phyloP scores from a whole-genome alignment of 2,113 vertebrate species.

The Chionomys nivalis region DNA sequence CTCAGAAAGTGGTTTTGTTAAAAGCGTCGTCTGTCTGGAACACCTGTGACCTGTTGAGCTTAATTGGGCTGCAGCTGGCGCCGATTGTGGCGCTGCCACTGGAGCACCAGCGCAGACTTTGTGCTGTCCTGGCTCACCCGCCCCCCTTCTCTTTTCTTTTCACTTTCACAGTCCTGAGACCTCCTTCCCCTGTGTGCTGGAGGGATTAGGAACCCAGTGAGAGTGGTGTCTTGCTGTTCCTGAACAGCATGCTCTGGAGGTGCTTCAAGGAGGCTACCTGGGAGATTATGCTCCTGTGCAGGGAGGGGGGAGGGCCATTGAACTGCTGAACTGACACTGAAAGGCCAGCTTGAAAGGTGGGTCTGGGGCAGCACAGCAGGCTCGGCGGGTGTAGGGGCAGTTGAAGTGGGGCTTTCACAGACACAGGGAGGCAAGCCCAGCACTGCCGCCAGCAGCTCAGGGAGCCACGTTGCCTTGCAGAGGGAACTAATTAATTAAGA shows the following conservation, averaged over 20 bases:
- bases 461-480: too few species aligned
- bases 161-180: constrained; percentile 56
- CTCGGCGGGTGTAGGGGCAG: neutral
- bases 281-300: constrained; percentile 19
- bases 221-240: constrained; percentile 81
- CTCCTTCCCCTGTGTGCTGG: constrained; percentile 76
- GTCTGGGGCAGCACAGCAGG: constrained; percentile 44
- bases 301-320: constrained; percentile 37
- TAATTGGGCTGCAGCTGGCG: constrained; percentile 88
- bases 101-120: constrained; percentile 79
- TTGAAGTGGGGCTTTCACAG: constrained; percentile 15
- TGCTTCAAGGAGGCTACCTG: constrained; percentile 84
- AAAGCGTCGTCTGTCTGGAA: constrained; percentile 80
- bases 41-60: constrained; percentile 87
- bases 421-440: neutral
- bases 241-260: constrained; percentile 77
- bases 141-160: constrained; percentile 59
- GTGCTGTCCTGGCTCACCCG: constrained; percentile 68
- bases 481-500: neutral
- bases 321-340: constrained; percentile 61
- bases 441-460: neutral
- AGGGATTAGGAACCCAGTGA: constrained; percentile 84
- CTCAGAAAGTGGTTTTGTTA: constrained; percentile 85
- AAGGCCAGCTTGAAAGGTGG: constrained; percentile 59
- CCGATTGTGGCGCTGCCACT: constrained; percentile 77